phyloP scores from a whole-genome alignment of 2,113 vertebrate genomes.

The Megaceryle maxima region DNA sequence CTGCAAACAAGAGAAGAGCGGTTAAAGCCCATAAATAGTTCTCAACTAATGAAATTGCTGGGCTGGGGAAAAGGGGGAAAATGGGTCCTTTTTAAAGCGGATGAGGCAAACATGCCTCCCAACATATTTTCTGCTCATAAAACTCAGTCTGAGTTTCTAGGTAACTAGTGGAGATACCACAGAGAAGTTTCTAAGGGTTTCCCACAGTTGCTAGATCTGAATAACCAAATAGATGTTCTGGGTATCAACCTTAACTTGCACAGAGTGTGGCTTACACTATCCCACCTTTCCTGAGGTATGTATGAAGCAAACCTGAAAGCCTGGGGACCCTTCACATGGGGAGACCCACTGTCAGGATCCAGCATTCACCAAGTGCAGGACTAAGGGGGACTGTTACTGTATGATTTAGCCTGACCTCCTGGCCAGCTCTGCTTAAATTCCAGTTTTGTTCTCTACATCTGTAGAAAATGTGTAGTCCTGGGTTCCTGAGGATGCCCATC shows the following conservation, averaged over 20 bases:
- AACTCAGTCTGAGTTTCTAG: slow-evolving; percentile 55
- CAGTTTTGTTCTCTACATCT: background rate
- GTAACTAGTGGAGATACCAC: slow-evolving; percentile 27
- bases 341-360: background rate
- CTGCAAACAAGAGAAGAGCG: slow-evolving; percentile 11
- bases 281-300: background rate
- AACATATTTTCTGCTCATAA: slow-evolving; percentile 58
- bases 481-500: background rate
- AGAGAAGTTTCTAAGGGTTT: background rate
- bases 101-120: slow-evolving; percentile 20
- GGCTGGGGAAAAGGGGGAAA: slow-evolving; percentile 5
- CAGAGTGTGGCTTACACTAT: background rate
- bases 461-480: background rate
- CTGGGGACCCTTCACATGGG: rapidly evolving
- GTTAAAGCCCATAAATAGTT: slow-evolving; percentile 57
- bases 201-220: background rate
- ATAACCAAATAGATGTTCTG: background rate
- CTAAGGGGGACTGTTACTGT: background rate
- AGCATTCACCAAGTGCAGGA: background rate
- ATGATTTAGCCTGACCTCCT: background rate
- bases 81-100: slow-evolving; percentile 27
- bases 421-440: background rate
- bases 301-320: background rate
- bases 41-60: slow-evolving; percentile 48
- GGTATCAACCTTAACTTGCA: background rate